These are phyloP conservation scores for Sinelater perroti DNA, from an alignment of 2,888 invertebrate genomes.

Conservation along the genomic window DNA sequence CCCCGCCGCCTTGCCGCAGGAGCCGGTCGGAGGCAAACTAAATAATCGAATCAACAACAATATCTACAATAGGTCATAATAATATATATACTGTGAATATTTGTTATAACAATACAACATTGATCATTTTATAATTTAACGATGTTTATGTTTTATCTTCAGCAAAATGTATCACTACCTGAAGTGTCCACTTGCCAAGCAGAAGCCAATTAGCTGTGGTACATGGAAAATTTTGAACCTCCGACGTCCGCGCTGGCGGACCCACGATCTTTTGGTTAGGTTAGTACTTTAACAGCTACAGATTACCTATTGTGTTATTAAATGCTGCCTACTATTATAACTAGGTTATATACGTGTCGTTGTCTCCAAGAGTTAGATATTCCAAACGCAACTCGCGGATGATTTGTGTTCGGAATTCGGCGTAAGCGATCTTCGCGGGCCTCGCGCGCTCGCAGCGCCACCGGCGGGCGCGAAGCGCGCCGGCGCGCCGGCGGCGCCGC, in stretches of 20 bases:
- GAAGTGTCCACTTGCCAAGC: slow-evolving; percentile 47
- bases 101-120: slow-evolving; percentile 71
- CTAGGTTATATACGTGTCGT: slow-evolving; percentile 59
- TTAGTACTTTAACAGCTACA: slow-evolving; percentile 33
- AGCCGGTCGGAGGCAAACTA: slow-evolving; percentile 50
- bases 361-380: slow-evolving; percentile 58
- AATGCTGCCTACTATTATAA: slow-evolving; percentile 34
- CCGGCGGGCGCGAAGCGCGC: slow-evolving; percentile 9
- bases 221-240: not conserved
- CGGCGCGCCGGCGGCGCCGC: slow-evolving; percentile 13
- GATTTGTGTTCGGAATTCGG: slow-evolving; percentile 52
- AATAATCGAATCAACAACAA: slow-evolving; percentile 59
- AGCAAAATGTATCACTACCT: slow-evolving; percentile 59
- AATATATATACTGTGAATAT: slow-evolving; percentile 60
- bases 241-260: not conserved
- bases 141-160: slow-evolving; percentile 60
- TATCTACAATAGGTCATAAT: slow-evolving; percentile 60
- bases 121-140: slow-evolving; percentile 69
- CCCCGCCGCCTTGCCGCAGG: too few species aligned
- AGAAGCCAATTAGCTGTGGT: slow-evolving; percentile 47
- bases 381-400: slow-evolving; percentile 51
- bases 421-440: slow-evolving; percentile 47
- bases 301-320: slow-evolving; percentile 30
- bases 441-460: slow-evolving; percentile 19
- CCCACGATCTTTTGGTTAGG: slow-evolving; percentile 5